Evolutionary conservation across 2,797 vertebrate genomes (phyloP).

Genomic region (Catostomus latipinnis): DNA sequence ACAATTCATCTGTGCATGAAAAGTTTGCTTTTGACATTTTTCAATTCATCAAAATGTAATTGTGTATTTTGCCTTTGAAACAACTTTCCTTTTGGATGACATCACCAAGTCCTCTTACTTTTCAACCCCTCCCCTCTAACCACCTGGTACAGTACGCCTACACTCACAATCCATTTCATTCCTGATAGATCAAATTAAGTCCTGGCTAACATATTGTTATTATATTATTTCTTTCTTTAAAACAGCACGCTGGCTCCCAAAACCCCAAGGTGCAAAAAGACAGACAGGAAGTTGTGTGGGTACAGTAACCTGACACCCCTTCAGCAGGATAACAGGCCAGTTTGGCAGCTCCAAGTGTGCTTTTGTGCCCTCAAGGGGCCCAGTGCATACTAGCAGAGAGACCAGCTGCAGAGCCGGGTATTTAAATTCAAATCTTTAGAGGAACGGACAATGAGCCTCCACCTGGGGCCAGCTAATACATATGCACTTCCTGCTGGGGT

Average conservation of each 20-base stretch:
- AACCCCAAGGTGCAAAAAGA: conserved; percentile 27
- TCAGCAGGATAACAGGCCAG: conserved; percentile 39
- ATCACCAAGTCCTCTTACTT: too few relatives aligned
- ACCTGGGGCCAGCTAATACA: conserved; percentile 57
- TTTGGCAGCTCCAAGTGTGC: conserved; percentile 51
- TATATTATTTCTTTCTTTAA: too few relatives aligned
- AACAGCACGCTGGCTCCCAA: neutral
- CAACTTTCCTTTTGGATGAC: too few relatives aligned
- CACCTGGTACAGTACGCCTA: too few relatives aligned
- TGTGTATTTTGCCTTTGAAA: too few relatives aligned
- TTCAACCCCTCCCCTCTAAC: too few relatives aligned
- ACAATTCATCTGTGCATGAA: too few relatives aligned
- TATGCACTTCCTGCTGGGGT: conserved; percentile 59
- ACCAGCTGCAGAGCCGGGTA: conserved; percentile 56
- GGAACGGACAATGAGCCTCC: conserved; percentile 56
- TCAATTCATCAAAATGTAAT: too few relatives aligned
- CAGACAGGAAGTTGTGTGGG: conserved; percentile 36
- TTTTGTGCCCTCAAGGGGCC: conserved; percentile 54
- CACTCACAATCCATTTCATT: too few relatives aligned
- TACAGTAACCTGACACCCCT: conserved; percentile 53
- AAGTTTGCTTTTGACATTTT: too few relatives aligned
- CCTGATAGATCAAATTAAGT: too few relatives aligned
- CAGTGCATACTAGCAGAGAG: conserved; percentile 59
- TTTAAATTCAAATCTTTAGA: conserved; percentile 62
- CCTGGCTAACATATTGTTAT: too few relatives aligned